Percentiles rank a stretch among this genome's conserved stretches.
Evolutionary conservation across 1,140 invertebrate genomes (phyloP).

Genomic region (Psilanteris sp.): DNA sequence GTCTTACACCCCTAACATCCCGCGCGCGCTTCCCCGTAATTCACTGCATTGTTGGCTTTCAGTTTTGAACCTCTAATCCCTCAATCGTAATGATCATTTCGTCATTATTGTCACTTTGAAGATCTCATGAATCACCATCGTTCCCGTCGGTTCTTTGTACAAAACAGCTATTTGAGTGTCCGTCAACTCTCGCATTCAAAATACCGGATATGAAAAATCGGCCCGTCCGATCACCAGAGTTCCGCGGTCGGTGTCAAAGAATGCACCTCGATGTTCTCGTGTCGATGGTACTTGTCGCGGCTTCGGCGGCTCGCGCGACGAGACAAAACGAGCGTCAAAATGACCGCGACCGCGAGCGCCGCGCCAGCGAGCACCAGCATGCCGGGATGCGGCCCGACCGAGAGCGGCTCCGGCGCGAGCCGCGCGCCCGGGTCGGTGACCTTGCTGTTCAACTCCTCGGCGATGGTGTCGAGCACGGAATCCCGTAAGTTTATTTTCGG

Average conservation of each 20-base stretch:
- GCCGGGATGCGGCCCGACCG: constrained; percentile 77
- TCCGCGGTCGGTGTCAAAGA: constrained; percentile 84
- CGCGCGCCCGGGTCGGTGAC: constrained; percentile 71
- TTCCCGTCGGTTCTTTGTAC: constrained; percentile 21
- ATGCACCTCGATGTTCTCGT: constrained; percentile 85
- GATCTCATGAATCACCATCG: constrained; percentile 16
- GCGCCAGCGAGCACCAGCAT: constrained; percentile 79
- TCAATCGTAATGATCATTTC: constrained; percentile 24
- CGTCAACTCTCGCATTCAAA: constrained; percentile 15
- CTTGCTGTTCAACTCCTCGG: constrained; percentile 74
- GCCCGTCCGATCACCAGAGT: constrained; percentile 83
- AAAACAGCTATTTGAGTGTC: constrained; percentile 11
- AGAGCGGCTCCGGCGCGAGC: constrained; percentile 64
- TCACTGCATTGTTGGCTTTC: constrained; percentile 15
- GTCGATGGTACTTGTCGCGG: constrained; percentile 76
- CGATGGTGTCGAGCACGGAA: constrained; percentile 56
- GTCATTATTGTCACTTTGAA: constrained; percentile 73
- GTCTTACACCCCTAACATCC: constrained; percentile 16
- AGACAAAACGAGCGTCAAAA: constrained; percentile 76
- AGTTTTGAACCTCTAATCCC: not conserved
- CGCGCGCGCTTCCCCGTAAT: not conserved
- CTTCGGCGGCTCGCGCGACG: constrained; percentile 69
- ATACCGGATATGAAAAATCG: constrained; percentile 12
- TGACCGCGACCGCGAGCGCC: constrained; percentile 75
- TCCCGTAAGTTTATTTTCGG: not conserved